Base-by-base conservation (phyloP, 2,113 vertebrate genomes). In the Gymnogyps californianus region DNA sequence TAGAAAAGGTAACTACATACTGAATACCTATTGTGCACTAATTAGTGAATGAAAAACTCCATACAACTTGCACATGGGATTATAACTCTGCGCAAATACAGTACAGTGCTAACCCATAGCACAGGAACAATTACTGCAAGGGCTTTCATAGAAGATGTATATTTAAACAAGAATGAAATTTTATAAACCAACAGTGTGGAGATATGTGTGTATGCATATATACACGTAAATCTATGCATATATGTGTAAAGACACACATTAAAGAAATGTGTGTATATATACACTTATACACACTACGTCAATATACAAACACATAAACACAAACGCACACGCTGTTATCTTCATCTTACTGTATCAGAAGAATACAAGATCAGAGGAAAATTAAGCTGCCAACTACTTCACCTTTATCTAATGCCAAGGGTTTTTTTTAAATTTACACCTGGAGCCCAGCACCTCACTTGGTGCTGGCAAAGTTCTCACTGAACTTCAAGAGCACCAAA, bases 161-260 rank as follows among this genome's bases (percentile, higher is more conserved):
- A 14, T 77, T 57, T 79, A 44, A 88, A 79, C 7, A 79, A 90
- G 75, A 83, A 66, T 0, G 5, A 90, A 83, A 77, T 11, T 69
- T 57, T 16, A 46, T 13, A 69, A 88, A 77, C 25, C 10, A n/a
- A 17, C 77, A 72, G 6, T 28, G 11, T 57, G 17, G 34, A 14
- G 8, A 24, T 38, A 38, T 0, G 1, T n/a, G 38, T 54, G 29
- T 10, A 28, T 44, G 22, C 6, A 15, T 26, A 34, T 32, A 64
- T 3, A 40, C 26, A 15, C 10, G 5, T 18, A 8, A 32, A 31
- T 19, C 18, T 58, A 1, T 21, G 5, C 13, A 44, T 11, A 42
- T 20, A 24, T 0, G 2, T 44, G 31, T 28, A 83, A 47, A 91
- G 38, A 17, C 15, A 70, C 4, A 51, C 18, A 69, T 57, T 49